A percentile compares a stretch with the other conserved stretches of the same genome.
Evolutionary conservation across 1,140 invertebrate species (phyloP).

Genomic region (Zelostemma sp.): DNA sequence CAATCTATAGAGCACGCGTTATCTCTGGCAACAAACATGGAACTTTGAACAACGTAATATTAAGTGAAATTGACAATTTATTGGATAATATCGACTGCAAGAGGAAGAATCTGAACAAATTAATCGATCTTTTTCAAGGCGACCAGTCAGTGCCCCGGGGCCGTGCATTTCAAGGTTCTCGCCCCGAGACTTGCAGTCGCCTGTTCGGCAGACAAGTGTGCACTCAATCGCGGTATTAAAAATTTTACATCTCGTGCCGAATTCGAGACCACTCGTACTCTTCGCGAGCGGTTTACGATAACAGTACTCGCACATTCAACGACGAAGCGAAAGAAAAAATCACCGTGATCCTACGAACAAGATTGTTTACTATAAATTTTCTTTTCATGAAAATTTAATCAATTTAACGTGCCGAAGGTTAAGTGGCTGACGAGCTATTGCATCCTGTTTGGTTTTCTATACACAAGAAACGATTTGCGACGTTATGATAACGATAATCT

Average conservation of each 20-base stretch:
- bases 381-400: constrained; percentile 44
- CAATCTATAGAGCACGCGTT: background rate
- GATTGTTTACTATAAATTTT: constrained; percentile 38
- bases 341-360: constrained; percentile 25
- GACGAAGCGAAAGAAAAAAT: too few relatives aligned
- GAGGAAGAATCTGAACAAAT: constrained; percentile 39
- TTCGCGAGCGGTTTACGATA: too few relatives aligned
- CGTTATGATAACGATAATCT: constrained; percentile 16
- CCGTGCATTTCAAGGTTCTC: constrained; percentile 38
- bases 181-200: constrained; percentile 39
- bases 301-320: too few relatives aligned
- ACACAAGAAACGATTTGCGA: constrained; percentile 24
- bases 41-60: background rate
- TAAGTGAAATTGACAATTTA: background rate
- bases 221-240: too few relatives aligned
- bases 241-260: too few relatives aligned
- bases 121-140: constrained; percentile 39
- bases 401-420: constrained; percentile 32
- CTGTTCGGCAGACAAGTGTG: background rate
- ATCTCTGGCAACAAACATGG: constrained; percentile 3
- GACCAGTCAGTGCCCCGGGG: constrained; percentile 30
- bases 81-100: constrained; percentile 14
- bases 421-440: constrained; percentile 12
- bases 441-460: constrained; percentile 36
- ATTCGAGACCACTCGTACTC: too few relatives aligned